Evolutionary conservation across 2,888 invertebrate species (phyloP), one percentile per base, ranked within the genome.

Genomic region (Allacma fusca): DNA sequence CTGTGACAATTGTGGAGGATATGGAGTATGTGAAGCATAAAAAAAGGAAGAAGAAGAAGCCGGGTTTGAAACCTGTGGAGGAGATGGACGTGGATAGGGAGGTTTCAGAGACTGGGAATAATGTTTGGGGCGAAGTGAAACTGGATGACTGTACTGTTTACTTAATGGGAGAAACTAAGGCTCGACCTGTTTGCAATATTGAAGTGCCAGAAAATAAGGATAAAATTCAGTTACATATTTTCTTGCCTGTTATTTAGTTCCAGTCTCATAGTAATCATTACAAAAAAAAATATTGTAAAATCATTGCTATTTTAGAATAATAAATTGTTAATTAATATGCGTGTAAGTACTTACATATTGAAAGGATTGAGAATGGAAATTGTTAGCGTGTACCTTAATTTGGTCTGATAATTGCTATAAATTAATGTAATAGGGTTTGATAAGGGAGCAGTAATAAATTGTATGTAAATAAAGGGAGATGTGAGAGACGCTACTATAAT

Each of bases 221-320:
- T 7, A 80, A 80, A 78, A 72, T 82, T 19, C 82, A 82, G 62
- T 68, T 83, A 21, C 83, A 83, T 76, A 83, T 83, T 77, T 83
- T 83, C 68, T 79, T 83, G 34, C 83, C 83, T 21, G 68, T 81
- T 74, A 80, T 79, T 71, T 43, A 65, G 23, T 65, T 23, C 26
- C 23, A 7, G 5, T 28, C 5, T 13, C 59, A 19, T 59, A 13
- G 19, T 59, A n/a, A n/a, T n/a, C n/a, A n/a, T n/a, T n/a, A n/a
- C n/a, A n/a, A n/a, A n/a, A n/a, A n/a, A n/a, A n/a, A n/a, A n/a
- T n/a, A n/a, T n/a, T n/a, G n/a, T n/a, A n/a, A n/a, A n/a, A n/a
- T n/a, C n/a, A n/a, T n/a, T n/a, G n/a, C n/a, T n/a, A n/a, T n/a
- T n/a, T n/a, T n/a, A n/a, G n/a, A n/a, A n/a, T n/a, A n/a, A n/a